Conservation (phyloP, 1,140 invertebrate genomes). For the Lepidurus apus region DNA sequence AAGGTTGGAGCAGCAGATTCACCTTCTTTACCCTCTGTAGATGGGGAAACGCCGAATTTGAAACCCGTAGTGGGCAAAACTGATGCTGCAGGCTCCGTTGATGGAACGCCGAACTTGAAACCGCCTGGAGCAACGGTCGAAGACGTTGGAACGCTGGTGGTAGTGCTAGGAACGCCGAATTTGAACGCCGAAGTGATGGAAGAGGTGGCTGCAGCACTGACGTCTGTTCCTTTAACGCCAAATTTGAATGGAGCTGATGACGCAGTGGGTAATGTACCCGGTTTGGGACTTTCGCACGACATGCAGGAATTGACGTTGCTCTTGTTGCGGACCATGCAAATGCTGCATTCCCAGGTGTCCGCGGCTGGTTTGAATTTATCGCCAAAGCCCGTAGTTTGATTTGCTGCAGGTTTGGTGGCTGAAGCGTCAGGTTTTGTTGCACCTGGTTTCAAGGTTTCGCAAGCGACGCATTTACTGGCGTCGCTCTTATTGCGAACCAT, state of each 20-base stretch:
- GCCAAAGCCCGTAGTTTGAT: conserved; percentile 45
- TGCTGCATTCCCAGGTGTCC: conserved; percentile 58
- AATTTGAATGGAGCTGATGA: conserved; percentile 32
- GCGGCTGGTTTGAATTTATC: conserved; percentile 51
- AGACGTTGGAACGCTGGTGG: background rate
- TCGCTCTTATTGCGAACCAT: conserved; percentile 57
- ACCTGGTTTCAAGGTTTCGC: conserved; percentile 55
- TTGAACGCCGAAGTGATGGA: conserved; percentile 28
- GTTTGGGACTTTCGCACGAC: conserved; percentile 58
- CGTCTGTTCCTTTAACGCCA: background rate
- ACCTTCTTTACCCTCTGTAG: background rate
- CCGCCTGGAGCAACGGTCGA: background rate
- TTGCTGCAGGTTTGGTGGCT: conserved; percentile 5
- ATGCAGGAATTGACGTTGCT: conserved; percentile 53
- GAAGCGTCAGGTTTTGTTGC: conserved; percentile 41
- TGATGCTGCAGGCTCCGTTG: background rate
- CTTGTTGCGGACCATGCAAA: conserved; percentile 61
- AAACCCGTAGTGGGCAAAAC: background rate
- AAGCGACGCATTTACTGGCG: conserved; percentile 57
- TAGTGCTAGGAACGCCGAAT: background rate
- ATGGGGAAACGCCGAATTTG: conserved; percentile 24
- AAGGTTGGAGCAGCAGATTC: background rate
- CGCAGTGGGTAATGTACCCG: conserved; percentile 42
- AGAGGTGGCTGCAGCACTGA: background rate
- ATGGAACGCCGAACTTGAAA: conserved; percentile 32